Conservation (phyloP, 2,888 invertebrate genomes). For the Xylota sylvarum region DNA sequence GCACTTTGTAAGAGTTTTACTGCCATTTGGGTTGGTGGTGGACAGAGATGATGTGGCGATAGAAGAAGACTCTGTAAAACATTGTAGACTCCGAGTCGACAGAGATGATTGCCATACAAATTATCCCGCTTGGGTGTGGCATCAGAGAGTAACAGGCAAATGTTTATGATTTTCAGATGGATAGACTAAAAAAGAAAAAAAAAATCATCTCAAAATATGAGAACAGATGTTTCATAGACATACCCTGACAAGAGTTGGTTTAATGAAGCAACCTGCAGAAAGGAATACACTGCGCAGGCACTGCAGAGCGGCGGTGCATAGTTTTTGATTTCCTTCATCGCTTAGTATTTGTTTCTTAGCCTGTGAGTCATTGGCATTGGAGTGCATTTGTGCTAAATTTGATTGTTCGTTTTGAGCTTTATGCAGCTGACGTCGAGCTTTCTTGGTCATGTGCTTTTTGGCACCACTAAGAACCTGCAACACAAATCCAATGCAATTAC, state of each 20-base stretch:
- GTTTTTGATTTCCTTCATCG: slow-evolving; percentile 78
- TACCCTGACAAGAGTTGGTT: slow-evolving; percentile 79
- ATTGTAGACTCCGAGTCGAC: slow-evolving; percentile 79
- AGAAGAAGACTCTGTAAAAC: slow-evolving; percentile 76
- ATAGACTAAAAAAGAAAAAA: slow-evolving; percentile 71
- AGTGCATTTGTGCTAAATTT: slow-evolving; percentile 79
- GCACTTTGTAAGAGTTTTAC: slow-evolving; percentile 78
- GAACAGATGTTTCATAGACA: not conserved
- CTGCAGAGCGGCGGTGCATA: slow-evolving; percentile 79
- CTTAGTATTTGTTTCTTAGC: slow-evolving; percentile 75
- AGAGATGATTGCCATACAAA: slow-evolving; percentile 78
- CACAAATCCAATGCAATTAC: not conserved
- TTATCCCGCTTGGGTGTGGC: slow-evolving; percentile 50
- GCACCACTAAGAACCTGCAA: slow-evolving; percentile 79
- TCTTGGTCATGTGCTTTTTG: slow-evolving; percentile 81
- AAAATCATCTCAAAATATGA: not conserved
- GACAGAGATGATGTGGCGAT: slow-evolving; percentile 79
- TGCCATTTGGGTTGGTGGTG: slow-evolving; percentile 80
- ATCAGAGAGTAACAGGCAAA: slow-evolving; percentile 75
- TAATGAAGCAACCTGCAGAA: slow-evolving; percentile 77
- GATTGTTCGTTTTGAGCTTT: slow-evolving; percentile 81
- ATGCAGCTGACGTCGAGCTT: slow-evolving; percentile 81
- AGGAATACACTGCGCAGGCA: slow-evolving; percentile 78
- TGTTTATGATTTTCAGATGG: slow-evolving; percentile 78
- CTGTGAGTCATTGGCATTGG: slow-evolving; percentile 76